These are phyloP conservation scores for Odontocolon sp. DNA, from an alignment of 2,888 invertebrate genomes.

Conservation along the genomic window DNA sequence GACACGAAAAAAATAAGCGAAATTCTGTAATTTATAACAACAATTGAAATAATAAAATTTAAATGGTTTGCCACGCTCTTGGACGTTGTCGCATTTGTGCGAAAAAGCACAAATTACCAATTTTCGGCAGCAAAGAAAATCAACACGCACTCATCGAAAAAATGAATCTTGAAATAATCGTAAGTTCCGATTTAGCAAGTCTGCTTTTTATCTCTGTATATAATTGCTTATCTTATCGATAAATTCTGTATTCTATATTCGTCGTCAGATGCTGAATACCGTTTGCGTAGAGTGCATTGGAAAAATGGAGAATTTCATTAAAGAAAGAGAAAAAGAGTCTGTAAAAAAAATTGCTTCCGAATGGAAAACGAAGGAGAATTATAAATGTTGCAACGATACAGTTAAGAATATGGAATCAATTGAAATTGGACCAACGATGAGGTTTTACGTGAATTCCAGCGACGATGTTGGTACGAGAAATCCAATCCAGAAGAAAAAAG, in stretches of 20 bases:
- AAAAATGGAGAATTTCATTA: conserved; percentile 43
- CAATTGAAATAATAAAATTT: not conserved
- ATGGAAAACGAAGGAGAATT: no score
- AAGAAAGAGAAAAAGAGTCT: not conserved
- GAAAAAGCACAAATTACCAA: conserved; percentile 47
- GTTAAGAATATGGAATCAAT: no score
- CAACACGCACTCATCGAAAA: conserved; percentile 54
- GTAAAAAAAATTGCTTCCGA: conserved; percentile 20
- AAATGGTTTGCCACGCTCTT: conserved; percentile 59
- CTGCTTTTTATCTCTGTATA: no score
- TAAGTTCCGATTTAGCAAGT: conserved; percentile 35
- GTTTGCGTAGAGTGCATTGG: conserved; percentile 57
- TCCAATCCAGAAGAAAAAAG: no score
- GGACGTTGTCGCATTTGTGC: conserved; percentile 59
- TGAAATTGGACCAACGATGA: no score
- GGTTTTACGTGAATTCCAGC: no score
- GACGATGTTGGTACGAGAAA: no score
- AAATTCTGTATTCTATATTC: not conserved
- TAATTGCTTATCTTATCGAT: not conserved
- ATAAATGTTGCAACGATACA: no score
- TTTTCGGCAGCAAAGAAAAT: conserved; percentile 56
- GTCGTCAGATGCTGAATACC: conserved; percentile 60
- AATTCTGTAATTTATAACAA: not conserved
- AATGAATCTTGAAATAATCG: conserved; percentile 54
- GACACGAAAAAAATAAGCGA: not conserved